Base-by-base conservation (phyloP, 2,797 vertebrate species). In the Crenuchus spilurus region DNA sequence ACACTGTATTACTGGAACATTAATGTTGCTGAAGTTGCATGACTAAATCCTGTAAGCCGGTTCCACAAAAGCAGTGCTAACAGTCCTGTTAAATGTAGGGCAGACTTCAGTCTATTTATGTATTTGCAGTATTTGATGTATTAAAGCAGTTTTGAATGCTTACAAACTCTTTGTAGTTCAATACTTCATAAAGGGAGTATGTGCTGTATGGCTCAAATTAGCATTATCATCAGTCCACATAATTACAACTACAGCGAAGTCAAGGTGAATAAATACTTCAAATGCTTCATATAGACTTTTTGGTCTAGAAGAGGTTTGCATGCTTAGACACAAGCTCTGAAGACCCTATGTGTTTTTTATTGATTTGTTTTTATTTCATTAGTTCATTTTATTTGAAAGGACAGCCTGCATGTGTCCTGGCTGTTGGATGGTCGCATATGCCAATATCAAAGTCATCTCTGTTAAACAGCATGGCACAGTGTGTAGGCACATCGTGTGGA, bases 341-440 rank as follows among this genome's bases (percentile, higher is more conserved):
- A 54, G 1, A 26, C 54, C 7, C 31, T 71, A 49, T 58, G 66
- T 76, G 31, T 62, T 61, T 37, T 67, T 18, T 33, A 3, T 41
- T 39, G 22, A 2, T 73, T 26, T 28, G 14, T n/a, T n/a, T 70
- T 2, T 35, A 3, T 26, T 28, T 31, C n/a, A n/a, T n/a, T n/a
- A n/a, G n/a, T n/a, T n/a, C n/a, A n/a, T n/a, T n/a, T n/a, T n/a
- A n/a, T 39, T 11, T 60, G 1, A n/a, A 20, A 76, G 54, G 54
- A 44, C 39, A 46, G 72, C 75, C 72, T 74, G 89, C 88, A 90
- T 90, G 80, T 86, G 84, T 84, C 83, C 58, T 52, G 55, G 65
- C 30, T 74, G 61, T 66, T 57, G 57, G 39, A 52, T 73, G 58
- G 28, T 57, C 10, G 1, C 39, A 26, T 70, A 65, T 5, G 35